These are phyloP conservation scores for Monomorium pharaonis DNA, from an alignment of 1,140 invertebrate species.

Conservation along the genomic window DNA sequence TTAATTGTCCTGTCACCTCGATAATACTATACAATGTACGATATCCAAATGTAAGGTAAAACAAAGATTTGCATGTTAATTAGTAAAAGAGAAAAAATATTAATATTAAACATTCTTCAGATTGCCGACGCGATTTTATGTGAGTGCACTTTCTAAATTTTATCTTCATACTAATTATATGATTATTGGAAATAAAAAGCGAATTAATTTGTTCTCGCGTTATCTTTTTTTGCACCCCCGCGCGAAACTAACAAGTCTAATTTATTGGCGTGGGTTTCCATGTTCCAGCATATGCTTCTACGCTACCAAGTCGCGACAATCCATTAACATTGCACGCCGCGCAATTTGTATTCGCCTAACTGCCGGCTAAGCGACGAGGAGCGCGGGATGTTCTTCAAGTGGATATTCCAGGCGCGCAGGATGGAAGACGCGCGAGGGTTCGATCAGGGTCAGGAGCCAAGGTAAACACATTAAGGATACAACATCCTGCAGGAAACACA, in stretches of 20 bases:
- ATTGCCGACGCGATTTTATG: neutral
- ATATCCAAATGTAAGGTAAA: neutral
- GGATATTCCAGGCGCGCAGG: conserved; percentile 24
- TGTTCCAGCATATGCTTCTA: neutral
- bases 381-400: conserved; percentile 24
- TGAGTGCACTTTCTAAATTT: neutral
- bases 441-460: conserved; percentile 76
- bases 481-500: conserved; percentile 76
- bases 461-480: conserved; percentile 81
- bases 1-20: neutral
- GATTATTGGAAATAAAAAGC: neutral
- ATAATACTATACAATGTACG: neutral
- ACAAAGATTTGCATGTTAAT: neutral
- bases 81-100: neutral
- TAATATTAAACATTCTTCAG: neutral
- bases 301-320: conserved; percentile 24
- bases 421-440: conserved; percentile 55
- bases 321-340: conserved; percentile 46
- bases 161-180: neutral
- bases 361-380: conserved; percentile 11
- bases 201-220: neutral
- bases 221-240: neutral
- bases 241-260: conserved; percentile 18
- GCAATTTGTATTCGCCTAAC: conserved; percentile 50
- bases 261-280: neutral